A percentile compares a stretch with the other conserved stretches of the same genome.
Evolutionary conservation across 1,140 invertebrate species (phyloP).

Genomic region (Uloborus diversus): DNA sequence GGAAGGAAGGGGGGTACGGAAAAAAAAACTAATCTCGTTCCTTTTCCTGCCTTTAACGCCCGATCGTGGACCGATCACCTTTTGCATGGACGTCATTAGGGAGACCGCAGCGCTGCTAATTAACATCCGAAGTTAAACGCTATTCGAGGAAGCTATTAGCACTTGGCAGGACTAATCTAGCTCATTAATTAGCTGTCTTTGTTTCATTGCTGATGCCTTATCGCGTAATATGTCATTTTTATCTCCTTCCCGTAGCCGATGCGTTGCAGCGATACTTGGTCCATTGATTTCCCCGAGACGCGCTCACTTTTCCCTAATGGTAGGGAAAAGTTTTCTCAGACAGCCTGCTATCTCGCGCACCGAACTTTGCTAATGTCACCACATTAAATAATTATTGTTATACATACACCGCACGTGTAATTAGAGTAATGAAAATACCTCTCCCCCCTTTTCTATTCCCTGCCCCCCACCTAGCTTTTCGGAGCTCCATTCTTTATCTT

Average conservation of each 20-base stretch:
- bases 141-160: conserved; percentile 47
- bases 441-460: neutral
- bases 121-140: conserved; percentile 51
- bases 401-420: conserved; percentile 48
- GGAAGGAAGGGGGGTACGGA: neutral
- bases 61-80: conserved; percentile 24
- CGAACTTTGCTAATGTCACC: conserved; percentile 51
- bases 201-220: conserved; percentile 56
- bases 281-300: conserved; percentile 24
- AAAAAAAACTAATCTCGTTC: neutral
- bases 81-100: neutral
- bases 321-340: conserved; percentile 44
- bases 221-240: conserved; percentile 57
- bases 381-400: conserved; percentile 58
- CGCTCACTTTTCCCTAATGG: conserved; percentile 8
- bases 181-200: conserved; percentile 54
- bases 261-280: conserved; percentile 4
- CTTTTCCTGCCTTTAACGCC: conserved; percentile 3
- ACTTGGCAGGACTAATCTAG: conserved; percentile 49
- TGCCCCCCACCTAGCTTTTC: neutral
- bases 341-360: conserved; percentile 2
- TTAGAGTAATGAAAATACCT: conserved; percentile 56
- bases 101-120: conserved; percentile 17
- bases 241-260: conserved; percentile 18
- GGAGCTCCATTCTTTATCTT: conserved; percentile 41